Base-by-base conservation (phyloP, 2,888 invertebrate species). In the Nematopogon swammerdamellus region DNA sequence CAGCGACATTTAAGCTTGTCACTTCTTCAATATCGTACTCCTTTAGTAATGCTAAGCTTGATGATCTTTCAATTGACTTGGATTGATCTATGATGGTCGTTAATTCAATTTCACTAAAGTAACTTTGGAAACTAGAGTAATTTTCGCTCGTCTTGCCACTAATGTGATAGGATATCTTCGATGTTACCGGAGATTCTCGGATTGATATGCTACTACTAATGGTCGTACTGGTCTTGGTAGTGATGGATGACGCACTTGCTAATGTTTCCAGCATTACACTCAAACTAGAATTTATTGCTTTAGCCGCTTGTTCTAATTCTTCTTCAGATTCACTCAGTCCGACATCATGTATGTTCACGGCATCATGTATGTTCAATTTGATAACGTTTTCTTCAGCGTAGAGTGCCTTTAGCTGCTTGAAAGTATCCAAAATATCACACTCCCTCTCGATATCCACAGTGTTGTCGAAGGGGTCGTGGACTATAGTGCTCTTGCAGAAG, bases 401-500 rank as follows among this genome's bases (percentile, higher is more conserved):
- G 25, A 56, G 53, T 11, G 58, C 55, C 56, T 67, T 68, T 17
- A 72, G 55, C 56, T 62, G 65, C 17, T 63, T 58, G 1, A 70
- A 55, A 30, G 63, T 55, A 2, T 53, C 53, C 55, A 61, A 58
- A 10, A 69, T 57, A 42, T 72, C 67, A 14, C 54, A 56, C 50
- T 61, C 60, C 53, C 63, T 63, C n/a, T 56, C 60, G 45, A 68
- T 61, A 30, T 63, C 58, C 3, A 36, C 36, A 0, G 58, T 54
- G 43, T 63, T 53, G 4, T 59, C 56, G 20, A 61, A 62, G 0
- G 59, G 59, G 55, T 65, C 63, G 44, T 61, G 58, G 20, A 67
- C 54, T 55, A 70, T 56, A 30, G 60, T 60, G 16, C 72, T 72
- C 60, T 55, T 69, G 52, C 68, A 70, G 55, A 79, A 79, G 54